These are phyloP conservation scores for Palloptera scutellata DNA, from an alignment of 2,888 invertebrate genomes.

Conservation along the genomic window DNA sequence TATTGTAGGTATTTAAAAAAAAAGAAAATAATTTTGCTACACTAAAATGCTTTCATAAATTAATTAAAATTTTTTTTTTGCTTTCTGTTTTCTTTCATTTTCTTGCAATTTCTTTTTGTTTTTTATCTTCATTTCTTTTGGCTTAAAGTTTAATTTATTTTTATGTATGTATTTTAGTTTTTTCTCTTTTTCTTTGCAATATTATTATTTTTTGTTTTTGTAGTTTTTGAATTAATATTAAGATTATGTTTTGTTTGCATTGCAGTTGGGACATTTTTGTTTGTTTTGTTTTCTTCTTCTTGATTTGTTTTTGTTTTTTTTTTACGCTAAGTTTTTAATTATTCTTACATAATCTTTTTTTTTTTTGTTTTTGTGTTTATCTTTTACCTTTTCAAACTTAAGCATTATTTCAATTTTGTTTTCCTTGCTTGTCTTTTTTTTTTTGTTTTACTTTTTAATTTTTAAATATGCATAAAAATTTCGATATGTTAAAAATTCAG, in stretches of 20 bases:
- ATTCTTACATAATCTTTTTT: conserved; percentile 15
- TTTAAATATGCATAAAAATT: conserved; percentile 46
- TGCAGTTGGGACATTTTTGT: conserved; percentile 6
- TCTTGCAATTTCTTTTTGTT: neutral
- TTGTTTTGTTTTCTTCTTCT: conserved; percentile 22
- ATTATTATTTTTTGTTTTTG: neutral
- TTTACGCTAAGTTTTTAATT: conserved; percentile 22
- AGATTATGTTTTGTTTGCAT: conserved; percentile 23
- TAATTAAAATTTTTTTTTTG: neutral
- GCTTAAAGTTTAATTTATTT: neutral
- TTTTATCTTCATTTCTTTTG: neutral
- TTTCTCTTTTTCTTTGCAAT: neutral
- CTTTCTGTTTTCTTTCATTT: neutral
- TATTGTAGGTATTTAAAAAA: neutral
- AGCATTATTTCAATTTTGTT: conserved; percentile 29
- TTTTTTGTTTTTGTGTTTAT: conserved; percentile 9
- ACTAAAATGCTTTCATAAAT: neutral
- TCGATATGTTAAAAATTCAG: conserved; percentile 62
- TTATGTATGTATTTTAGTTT: neutral
- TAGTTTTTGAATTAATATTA: neutral
- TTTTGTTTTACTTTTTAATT: conserved; percentile 32
- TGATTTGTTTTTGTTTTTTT: conserved; percentile 28
- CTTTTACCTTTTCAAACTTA: conserved; percentile 12
- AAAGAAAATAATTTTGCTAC: neutral
- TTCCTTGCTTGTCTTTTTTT: too few species aligned